Evolutionary conservation across 2,113 vertebrate genomes (phyloP).

Genomic region (Sinocyclocheilus maitianheensis): DNA sequence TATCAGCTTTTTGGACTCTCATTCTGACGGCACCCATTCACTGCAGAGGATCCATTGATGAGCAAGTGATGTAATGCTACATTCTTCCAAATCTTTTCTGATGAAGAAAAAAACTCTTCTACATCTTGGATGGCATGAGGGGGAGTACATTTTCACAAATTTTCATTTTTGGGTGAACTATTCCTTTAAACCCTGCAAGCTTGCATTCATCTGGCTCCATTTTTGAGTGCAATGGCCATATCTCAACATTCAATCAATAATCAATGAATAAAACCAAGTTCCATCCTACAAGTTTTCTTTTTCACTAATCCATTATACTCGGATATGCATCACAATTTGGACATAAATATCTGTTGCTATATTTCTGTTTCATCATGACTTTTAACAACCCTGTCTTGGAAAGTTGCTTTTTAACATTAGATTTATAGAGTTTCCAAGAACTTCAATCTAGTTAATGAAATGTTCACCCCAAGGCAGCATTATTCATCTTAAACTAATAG

Average conservation of each 20-base stretch:
- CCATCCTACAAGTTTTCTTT: not conserved
- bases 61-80: not conserved
- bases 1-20: not conserved
- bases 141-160: not conserved
- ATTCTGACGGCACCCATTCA: not conserved
- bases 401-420: not conserved
- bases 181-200: not conserved
- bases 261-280: not conserved
- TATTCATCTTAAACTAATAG: not conserved
- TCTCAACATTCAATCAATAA: not conserved
- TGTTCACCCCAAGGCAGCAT: not conserved
- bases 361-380: not conserved
- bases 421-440: not conserved
- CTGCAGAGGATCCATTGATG: not conserved
- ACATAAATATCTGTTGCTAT: not conserved
- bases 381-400: not conserved
- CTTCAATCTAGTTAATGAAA: not conserved
- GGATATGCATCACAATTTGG: not conserved
- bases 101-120: not conserved
- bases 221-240: not conserved
- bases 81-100: not conserved
- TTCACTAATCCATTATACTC: not conserved
- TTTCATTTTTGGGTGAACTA: not conserved
- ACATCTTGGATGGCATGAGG: too few relatives aligned
- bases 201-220: not conserved